Conservation (phyloP, 2,113 vertebrate species). For the Amia ocellicauda region DNA sequence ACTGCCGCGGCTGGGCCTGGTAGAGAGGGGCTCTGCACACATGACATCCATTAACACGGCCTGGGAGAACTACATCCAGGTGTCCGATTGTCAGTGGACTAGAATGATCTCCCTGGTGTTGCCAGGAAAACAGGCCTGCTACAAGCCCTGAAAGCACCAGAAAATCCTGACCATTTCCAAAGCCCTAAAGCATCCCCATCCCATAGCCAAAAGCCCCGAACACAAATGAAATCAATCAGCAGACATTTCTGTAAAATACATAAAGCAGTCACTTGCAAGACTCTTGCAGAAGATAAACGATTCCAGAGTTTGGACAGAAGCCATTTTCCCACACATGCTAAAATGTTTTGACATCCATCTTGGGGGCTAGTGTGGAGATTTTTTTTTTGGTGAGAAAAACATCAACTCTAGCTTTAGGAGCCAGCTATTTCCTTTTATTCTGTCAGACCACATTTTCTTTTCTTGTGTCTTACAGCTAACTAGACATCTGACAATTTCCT, state of each 20-base stretch:
- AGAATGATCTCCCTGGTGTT: neutral
- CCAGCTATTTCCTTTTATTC: conserved; percentile 36
- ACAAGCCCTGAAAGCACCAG: conserved; percentile 13
- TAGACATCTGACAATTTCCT: too few species aligned
- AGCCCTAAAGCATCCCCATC: conserved; percentile 33
- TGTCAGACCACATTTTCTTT: conserved; percentile 11
- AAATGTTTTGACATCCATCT: conserved; percentile 83
- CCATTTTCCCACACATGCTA: conserved; percentile 88
- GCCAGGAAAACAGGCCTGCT: neutral
- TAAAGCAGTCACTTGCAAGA: conserved; percentile 68
- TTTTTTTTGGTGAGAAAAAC: conserved; percentile 42
- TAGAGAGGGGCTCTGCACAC: conserved; percentile 11
- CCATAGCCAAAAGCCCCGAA: conserved; percentile 40
- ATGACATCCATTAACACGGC: conserved; percentile 31
- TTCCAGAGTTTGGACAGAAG: conserved; percentile 80
- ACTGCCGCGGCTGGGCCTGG: neutral
- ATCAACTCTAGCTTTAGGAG: conserved; percentile 51
- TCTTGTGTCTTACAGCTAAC: too few species aligned
- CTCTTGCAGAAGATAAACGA: conserved; percentile 74
- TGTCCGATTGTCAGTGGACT: conserved; percentile 19
- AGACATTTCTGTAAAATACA: conserved; percentile 71
- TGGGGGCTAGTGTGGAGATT: conserved; percentile 63
- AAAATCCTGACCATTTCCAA: conserved; percentile 22
- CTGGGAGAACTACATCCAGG: neutral
- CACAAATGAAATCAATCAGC: conserved; percentile 75